Conservation (phyloP, 2,888 invertebrate species). For the Euplagia quadripunctaria region DNA sequence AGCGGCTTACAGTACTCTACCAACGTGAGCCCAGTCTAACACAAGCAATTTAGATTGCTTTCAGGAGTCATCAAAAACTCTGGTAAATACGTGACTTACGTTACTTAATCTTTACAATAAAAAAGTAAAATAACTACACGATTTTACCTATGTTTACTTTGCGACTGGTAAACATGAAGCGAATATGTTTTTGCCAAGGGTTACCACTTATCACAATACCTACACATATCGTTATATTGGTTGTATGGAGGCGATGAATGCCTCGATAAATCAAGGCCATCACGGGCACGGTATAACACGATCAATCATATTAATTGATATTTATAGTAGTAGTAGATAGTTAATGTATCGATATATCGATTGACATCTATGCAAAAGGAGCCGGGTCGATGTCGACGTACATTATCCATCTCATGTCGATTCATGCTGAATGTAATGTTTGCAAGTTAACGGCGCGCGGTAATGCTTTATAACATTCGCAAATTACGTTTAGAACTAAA, state of each 20-base stretch:
- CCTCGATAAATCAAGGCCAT: slow-evolving; percentile 38
- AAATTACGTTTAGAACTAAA: slow-evolving; percentile 29
- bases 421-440: not conserved
- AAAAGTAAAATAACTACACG: not conserved
- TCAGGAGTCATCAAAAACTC: too few species aligned
- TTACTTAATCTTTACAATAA: too few species aligned
- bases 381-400: slow-evolving; percentile 54
- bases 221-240: not conserved
- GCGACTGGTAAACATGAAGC: not conserved
- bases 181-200: slow-evolving; percentile 10
- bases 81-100: too few species aligned
- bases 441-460: not conserved
- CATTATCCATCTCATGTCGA: slow-evolving; percentile 47
- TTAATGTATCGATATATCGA: slow-evolving; percentile 66
- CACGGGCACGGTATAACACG: slow-evolving; percentile 30
- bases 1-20: too few species aligned
- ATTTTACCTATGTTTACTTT: not conserved
- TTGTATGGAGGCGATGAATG: slow-evolving; percentile 24
- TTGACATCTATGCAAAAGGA: slow-evolving; percentile 68
- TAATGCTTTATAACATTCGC: slow-evolving; percentile 32
- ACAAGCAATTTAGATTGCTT: too few species aligned
- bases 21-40: too few species aligned
- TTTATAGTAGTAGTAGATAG: too few species aligned
- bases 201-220: slow-evolving; percentile 15
- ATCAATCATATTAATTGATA: slow-evolving; percentile 48